Evolutionary conservation across 1,140 invertebrate genomes (phyloP).

Genomic region (Pogonognathellus flavescens): DNA sequence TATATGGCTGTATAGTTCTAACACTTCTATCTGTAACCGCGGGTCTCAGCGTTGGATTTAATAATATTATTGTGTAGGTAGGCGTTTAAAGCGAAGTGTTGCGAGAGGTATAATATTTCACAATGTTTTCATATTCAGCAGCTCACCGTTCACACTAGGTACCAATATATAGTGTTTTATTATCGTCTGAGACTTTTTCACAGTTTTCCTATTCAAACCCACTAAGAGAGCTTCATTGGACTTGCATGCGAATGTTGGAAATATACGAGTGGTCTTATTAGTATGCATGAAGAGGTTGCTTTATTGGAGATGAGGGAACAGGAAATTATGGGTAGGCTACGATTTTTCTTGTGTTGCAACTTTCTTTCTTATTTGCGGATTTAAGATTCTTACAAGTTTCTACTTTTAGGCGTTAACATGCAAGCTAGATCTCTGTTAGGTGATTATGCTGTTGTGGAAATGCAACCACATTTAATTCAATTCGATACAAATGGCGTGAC

Average conservation of each 20-base stretch:
- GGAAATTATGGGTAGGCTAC: neutral
- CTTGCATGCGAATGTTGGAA: conserved; percentile 7
- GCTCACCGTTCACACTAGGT: neutral
- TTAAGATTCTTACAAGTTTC: conserved; percentile 16
- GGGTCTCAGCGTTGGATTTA: neutral
- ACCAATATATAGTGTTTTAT: conserved; percentile 7
- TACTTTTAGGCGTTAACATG: neutral
- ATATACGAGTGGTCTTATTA: neutral
- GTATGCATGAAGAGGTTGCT: conserved; percentile 38
- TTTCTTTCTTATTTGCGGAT: conserved; percentile 17
- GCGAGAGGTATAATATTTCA: conserved; percentile 9
- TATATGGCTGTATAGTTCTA: too few relatives aligned
- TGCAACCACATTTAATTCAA: too few relatives aligned
- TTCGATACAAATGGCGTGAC: too few relatives aligned
- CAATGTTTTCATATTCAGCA: neutral
- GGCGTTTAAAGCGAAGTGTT: neutral
- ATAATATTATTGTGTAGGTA: neutral
- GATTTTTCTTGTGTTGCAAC: neutral
- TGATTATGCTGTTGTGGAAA: too few relatives aligned
- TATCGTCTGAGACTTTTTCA: neutral
- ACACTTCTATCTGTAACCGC: too few relatives aligned
- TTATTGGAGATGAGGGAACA: conserved; percentile 44
- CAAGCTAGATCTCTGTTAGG: too few relatives aligned
- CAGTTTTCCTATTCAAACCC: conserved; percentile 23
- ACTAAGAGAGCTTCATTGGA: conserved; percentile 22